phyloP scores from a whole-genome alignment of 2,888 invertebrate genomes.

The Aphrophora alni region DNA sequence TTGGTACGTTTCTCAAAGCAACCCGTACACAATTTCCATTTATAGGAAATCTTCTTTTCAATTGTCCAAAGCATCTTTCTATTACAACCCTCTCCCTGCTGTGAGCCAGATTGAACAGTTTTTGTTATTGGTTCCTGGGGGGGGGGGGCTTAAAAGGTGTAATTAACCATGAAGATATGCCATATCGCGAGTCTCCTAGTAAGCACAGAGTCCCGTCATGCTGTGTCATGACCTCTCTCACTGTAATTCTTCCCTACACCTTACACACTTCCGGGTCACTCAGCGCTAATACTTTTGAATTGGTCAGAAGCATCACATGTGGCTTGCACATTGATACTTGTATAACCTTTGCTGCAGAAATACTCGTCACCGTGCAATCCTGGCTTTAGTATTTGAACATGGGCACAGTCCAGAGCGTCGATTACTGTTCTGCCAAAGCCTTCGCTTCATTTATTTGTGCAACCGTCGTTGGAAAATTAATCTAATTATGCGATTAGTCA shows the following conservation, averaged over 20 bases:
- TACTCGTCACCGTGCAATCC: background rate
- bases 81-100: background rate
- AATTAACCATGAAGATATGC: background rate
- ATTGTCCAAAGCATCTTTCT: constrained; percentile 7
- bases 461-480: background rate
- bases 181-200: background rate
- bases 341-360: background rate
- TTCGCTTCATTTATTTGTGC: background rate
- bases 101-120: background rate
- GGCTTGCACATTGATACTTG: background rate
- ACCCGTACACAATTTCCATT: background rate
- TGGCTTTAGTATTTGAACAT: background rate
- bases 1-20: background rate
- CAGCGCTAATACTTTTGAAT: background rate
- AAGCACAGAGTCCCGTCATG: background rate
- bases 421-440: background rate
- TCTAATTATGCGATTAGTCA: background rate
- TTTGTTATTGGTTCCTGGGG: background rate
- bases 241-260: background rate
- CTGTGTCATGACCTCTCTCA: background rate
- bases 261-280: background rate
- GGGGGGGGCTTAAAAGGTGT: background rate
- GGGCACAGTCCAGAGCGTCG: background rate
- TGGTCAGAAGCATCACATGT: background rate
- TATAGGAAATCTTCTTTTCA: background rate